These are phyloP conservation scores for Nematolebias whitei DNA, from an alignment of 2,113 vertebrate genomes.

Conservation along the genomic window DNA sequence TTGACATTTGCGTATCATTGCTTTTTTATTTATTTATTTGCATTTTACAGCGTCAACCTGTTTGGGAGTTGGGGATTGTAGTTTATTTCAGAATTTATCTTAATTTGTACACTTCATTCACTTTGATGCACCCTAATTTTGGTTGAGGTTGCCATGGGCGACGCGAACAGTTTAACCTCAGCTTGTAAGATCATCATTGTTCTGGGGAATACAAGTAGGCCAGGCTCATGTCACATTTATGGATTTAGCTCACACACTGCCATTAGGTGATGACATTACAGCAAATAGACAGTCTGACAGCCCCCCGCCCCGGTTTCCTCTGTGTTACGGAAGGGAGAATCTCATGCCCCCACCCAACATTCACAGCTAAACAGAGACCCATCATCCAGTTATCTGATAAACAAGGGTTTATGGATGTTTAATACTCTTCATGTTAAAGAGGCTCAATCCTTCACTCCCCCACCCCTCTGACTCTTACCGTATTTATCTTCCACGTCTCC, in stretches of 20 bases:
- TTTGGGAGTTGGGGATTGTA: too few relatives aligned
- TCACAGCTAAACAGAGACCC: neutral
- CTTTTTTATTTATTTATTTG: too few relatives aligned
- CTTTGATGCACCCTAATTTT: too few relatives aligned
- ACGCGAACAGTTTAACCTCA: slow-evolving; percentile 35
- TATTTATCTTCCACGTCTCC: neutral
- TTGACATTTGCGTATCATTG: too few relatives aligned
- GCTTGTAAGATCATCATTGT: slow-evolving; percentile 15
- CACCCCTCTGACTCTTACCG: neutral
- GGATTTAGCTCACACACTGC: slow-evolving; percentile 31
- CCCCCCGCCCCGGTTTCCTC: slow-evolving; percentile 40
- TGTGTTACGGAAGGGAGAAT: slow-evolving; percentile 1
- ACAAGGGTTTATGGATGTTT: too few relatives aligned
- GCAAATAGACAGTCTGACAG: slow-evolving; percentile 45
- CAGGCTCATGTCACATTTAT: slow-evolving; percentile 33
- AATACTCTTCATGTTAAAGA: neutral
- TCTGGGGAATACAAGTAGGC: slow-evolving; percentile 35
- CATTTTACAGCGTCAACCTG: too few relatives aligned
- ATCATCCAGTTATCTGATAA: neutral
- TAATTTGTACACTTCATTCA: too few relatives aligned
- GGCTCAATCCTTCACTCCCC: neutral
- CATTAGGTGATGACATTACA: slow-evolving; percentile 40
- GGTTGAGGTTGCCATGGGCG: too few relatives aligned
- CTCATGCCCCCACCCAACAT: neutral
- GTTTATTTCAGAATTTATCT: neutral